A percentile compares a stretch with the other conserved stretches of the same genome.
Conservation (phyloP, 2,113 vertebrate species). For the Chloropsis cyanopogon region DNA sequence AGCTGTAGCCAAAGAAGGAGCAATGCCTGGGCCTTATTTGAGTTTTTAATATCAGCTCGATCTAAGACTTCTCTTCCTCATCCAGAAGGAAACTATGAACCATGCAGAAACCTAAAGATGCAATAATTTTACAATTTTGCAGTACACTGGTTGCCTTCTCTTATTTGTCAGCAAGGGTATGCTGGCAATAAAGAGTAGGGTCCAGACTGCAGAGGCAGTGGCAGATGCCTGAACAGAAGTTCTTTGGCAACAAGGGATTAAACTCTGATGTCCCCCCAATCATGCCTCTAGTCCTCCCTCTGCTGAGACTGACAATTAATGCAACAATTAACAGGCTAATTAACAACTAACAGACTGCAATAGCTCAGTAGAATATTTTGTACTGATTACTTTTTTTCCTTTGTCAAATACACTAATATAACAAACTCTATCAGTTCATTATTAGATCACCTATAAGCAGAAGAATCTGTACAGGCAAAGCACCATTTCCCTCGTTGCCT, state of each 20-base stretch:
- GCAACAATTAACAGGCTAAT: not conserved
- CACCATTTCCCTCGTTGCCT: not conserved
- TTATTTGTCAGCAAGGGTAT: not conserved
- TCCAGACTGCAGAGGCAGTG: not conserved
- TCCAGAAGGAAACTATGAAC: not conserved
- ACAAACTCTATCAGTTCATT: not conserved
- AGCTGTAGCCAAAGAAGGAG: not conserved
- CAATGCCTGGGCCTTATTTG: not conserved
- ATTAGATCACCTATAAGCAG: not conserved
- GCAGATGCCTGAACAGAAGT: not conserved
- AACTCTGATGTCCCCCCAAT: not conserved
- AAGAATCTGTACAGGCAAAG: not conserved
- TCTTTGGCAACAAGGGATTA: not conserved
- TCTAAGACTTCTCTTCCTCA: not conserved
- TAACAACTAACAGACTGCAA: not conserved
- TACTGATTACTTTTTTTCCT: not conserved
- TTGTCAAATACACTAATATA: not conserved
- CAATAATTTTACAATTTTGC: not conserved
- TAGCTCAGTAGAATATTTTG: not conserved
- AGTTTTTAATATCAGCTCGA: not conserved
- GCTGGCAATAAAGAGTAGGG: not conserved
- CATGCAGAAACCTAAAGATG: not conserved
- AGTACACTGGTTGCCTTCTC: not conserved
- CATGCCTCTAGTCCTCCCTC: not conserved
- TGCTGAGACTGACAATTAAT: not conserved